phyloP scores from a whole-genome alignment of 2,797 vertebrate genomes.

The Oreortyx pictus region DNA sequence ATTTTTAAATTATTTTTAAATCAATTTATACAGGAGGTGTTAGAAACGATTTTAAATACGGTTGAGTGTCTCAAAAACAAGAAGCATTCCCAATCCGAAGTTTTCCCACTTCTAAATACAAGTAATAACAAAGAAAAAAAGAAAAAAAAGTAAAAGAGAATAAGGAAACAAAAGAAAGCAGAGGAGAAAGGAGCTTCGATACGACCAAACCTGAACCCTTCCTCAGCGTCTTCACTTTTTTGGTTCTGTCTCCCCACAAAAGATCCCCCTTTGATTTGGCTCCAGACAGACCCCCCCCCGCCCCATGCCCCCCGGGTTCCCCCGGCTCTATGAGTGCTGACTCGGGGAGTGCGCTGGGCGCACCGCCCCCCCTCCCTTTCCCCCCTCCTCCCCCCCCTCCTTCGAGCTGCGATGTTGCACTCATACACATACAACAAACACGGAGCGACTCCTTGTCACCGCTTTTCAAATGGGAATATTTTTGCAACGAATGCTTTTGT shows the following conservation, averaged over 20 bases:
- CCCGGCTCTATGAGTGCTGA: background rate
- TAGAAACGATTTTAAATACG: background rate
- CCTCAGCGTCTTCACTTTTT: background rate
- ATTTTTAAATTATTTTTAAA: background rate
- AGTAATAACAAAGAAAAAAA: background rate
- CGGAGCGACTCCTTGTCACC: background rate
- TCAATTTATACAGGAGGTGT: background rate
- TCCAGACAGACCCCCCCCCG: background rate
- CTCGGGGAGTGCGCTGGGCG: background rate
- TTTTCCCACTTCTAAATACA: background rate
- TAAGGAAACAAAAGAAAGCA: background rate
- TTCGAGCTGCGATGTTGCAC: background rate
- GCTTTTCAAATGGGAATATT: conserved; percentile 43
- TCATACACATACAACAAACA: background rate
- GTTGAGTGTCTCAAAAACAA: accelerated
- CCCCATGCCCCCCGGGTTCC: background rate
- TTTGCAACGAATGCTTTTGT: conserved; percentile 43
- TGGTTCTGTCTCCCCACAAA: background rate
- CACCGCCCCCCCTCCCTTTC: no score
- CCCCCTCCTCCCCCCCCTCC: no score
- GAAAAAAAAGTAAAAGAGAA: background rate
- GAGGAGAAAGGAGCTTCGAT: background rate
- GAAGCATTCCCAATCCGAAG: accelerated
- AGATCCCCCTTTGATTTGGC: background rate
- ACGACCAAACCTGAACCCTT: background rate